These are phyloP conservation scores for Falco biarmicus DNA, from an alignment of 2,797 vertebrate genomes.

Conservation along the genomic window DNA sequence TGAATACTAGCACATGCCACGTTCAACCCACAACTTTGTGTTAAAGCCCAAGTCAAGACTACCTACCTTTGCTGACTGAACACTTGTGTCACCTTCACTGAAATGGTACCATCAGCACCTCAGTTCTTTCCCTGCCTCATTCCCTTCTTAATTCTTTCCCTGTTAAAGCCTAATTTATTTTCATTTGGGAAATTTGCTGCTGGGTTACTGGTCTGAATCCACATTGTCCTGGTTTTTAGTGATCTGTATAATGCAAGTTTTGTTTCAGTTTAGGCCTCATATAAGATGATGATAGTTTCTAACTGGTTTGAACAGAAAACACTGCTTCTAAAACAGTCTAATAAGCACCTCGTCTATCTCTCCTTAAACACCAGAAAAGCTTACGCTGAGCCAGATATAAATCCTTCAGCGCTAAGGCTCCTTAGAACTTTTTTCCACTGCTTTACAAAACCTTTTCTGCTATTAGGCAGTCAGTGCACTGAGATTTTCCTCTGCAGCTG, in stretches of 20 bases:
- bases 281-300: not conserved
- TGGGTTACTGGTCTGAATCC: not conserved
- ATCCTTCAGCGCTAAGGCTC: not conserved
- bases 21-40: not conserved
- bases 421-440: not conserved
- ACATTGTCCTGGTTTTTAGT: not conserved
- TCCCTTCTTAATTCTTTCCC: not conserved
- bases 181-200: not conserved
- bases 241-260: not conserved
- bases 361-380: not conserved
- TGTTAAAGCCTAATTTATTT: not conserved
- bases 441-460: not conserved
- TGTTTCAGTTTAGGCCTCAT: not conserved
- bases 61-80: not conserved
- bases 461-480: not conserved
- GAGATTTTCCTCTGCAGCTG: not conserved
- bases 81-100: not conserved
- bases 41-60: not conserved
- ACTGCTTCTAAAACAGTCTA: not conserved
- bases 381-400: not conserved
- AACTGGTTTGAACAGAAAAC: not conserved
- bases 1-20: not conserved
- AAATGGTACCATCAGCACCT: not conserved
- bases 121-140: not conserved
- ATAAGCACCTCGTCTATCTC: not conserved